Percentiles rank a stretch among this genome's conserved stretches.
phyloP scores from a whole-genome alignment of 2,888 invertebrate species.

The Cylindroiulus punctatus region DNA sequence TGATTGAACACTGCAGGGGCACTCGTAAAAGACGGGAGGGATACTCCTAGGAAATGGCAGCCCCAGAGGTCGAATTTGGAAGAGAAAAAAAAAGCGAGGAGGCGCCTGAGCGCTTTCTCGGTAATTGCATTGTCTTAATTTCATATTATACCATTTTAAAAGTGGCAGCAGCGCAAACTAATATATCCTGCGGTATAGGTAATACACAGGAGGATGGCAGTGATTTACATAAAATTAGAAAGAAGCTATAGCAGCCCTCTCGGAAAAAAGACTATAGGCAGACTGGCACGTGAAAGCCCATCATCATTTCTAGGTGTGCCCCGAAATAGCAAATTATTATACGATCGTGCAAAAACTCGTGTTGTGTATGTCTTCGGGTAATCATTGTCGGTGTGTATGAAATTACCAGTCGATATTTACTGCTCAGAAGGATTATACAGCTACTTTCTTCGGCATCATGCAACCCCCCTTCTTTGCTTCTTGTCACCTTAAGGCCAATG shows the following conservation, averaged over 20 bases:
- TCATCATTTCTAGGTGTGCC: conserved; percentile 47
- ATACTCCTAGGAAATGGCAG: conserved; percentile 30
- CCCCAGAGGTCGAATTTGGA: conserved; percentile 14
- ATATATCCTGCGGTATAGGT: conserved; percentile 49
- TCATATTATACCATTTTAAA: conserved; percentile 48
- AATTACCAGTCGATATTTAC: conserved; percentile 23
- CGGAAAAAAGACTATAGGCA: neutral
- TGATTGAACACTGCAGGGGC: conserved; percentile 52
- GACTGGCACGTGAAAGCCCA: conserved; percentile 12
- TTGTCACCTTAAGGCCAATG: conserved; percentile 42
- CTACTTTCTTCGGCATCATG: neutral
- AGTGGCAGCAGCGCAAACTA: conserved; percentile 48
- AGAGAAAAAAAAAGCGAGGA: neutral
- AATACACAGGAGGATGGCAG: conserved; percentile 42
- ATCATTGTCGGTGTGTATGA: conserved; percentile 33
- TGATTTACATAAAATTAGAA: conserved; percentile 50
- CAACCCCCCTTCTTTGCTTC: neutral
- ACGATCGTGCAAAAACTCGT: neutral
- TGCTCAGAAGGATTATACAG: neutral
- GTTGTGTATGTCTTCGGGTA: neutral
- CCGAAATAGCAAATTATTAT: conserved; percentile 36
- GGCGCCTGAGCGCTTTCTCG: neutral
- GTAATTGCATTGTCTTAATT: conserved; percentile 52
- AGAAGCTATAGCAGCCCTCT: neutral
- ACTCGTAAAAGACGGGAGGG: conserved; percentile 50